A percentile compares a stretch with the other conserved stretches of the same genome.
These are phyloP conservation scores for Sympetrum striolatum DNA, from an alignment of 2,888 invertebrate species.

Conservation along the genomic window DNA sequence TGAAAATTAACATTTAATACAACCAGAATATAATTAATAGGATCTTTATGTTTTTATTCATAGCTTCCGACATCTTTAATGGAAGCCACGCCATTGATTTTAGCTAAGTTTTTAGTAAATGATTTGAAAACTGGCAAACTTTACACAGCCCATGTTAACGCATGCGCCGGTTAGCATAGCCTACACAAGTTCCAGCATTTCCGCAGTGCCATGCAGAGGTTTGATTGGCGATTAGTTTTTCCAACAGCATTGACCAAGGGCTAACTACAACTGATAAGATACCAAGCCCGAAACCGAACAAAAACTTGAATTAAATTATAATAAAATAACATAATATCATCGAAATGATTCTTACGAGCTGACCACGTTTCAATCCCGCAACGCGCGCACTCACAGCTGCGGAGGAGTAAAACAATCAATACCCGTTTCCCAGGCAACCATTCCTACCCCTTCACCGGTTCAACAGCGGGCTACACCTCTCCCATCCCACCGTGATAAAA, in stretches of 20 bases:
- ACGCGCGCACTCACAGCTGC: constrained; percentile 36
- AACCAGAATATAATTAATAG: too few relatives aligned
- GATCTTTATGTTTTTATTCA: too few relatives aligned
- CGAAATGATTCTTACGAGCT: neutral
- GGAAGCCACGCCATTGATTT: neutral
- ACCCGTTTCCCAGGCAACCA: constrained; percentile 40
- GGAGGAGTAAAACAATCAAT: constrained; percentile 43
- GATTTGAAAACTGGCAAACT: neutral
- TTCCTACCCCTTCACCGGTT: constrained; percentile 19
- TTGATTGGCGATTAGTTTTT: neutral
- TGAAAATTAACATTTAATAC: too few relatives aligned
- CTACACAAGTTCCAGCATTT: neutral
- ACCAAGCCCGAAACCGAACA: neutral
- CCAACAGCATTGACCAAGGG: neutral
- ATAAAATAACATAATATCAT: neutral
- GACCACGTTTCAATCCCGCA: neutral
- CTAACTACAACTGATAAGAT: neutral
- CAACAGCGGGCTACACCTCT: constrained; percentile 20
- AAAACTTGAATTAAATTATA: neutral
- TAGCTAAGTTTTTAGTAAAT: neutral
- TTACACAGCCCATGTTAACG: neutral
- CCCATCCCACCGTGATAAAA: neutral
- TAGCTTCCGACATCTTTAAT: too few relatives aligned
- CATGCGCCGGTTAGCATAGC: neutral
- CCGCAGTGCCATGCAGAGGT: constrained; percentile 37